Conservation (phyloP, 2,888 invertebrate species). For the Timandra comae region DNA sequence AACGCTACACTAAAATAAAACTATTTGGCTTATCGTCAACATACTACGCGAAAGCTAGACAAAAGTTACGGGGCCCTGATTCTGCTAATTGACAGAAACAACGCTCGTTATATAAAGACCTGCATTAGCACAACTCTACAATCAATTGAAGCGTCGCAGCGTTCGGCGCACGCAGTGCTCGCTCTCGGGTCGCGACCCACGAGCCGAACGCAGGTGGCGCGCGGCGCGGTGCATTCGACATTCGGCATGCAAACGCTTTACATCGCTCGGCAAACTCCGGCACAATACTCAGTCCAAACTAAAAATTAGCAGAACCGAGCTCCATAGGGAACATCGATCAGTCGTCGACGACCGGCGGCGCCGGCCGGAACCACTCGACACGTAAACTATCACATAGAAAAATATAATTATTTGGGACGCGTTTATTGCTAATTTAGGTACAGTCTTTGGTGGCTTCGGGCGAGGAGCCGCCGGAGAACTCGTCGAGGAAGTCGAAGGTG, state of each 20-base stretch:
- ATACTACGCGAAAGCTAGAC: slow-evolving; percentile 45
- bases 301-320: slow-evolving; percentile 27
- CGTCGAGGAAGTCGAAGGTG: slow-evolving; percentile 87
- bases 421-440: slow-evolving; percentile 57
- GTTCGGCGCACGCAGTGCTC: slow-evolving; percentile 1
- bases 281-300: slow-evolving; percentile 13
- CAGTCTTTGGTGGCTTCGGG: slow-evolving; percentile 68
- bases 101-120: slow-evolving; percentile 11
- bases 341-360: slow-evolving; percentile 23
- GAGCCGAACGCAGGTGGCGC: slow-evolving; percentile 7
- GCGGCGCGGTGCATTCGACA: slow-evolving; percentile 8
- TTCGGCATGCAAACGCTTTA: slow-evolving; percentile 9
- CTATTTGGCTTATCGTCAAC: slow-evolving; percentile 51
- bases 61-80: slow-evolving; percentile 27
- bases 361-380: slow-evolving; percentile 18
- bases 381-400: slow-evolving; percentile 53
- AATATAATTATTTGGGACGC: slow-evolving; percentile 57
- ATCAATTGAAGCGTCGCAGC: slow-evolving; percentile 5
- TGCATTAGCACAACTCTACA: slow-evolving; percentile 9
- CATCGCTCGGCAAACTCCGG: slow-evolving; percentile 10
- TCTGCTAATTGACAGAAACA: slow-evolving; percentile 25
- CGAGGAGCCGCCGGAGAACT: slow-evolving; percentile 68
- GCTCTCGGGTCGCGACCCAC: no score
- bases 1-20: slow-evolving; percentile 47
- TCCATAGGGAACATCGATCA: slow-evolving; percentile 23